Conservation (phyloP, 2,797 vertebrate genomes). For the Enoplosus armatus region DNA sequence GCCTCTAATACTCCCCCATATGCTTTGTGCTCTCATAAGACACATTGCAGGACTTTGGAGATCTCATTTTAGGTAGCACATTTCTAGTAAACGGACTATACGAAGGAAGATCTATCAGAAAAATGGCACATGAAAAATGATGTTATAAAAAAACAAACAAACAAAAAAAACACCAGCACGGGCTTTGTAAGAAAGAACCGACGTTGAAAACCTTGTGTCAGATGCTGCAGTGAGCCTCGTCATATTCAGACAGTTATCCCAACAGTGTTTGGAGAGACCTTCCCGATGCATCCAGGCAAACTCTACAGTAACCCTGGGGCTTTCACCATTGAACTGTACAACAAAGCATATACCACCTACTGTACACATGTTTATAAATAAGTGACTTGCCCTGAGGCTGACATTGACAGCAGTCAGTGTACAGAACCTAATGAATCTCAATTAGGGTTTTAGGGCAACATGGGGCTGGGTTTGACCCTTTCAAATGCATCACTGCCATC, state of each 20-base stretch:
- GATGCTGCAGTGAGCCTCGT: conserved; percentile 39
- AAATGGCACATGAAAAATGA: conserved; percentile 33
- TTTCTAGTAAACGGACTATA: conserved; percentile 38
- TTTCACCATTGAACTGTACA: conserved; percentile 48
- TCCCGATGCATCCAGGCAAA: conserved; percentile 43
- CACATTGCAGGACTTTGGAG: conserved; percentile 47
- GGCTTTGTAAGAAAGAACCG: conserved; percentile 31
- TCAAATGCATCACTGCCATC: conserved; percentile 25
- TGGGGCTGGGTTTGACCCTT: conserved; percentile 20
- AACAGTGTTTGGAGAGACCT: conserved; percentile 56
- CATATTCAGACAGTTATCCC: conserved; percentile 65
- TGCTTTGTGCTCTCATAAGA: conserved; percentile 57
- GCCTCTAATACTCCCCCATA: conserved; percentile 48
- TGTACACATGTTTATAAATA: conserved; percentile 58
- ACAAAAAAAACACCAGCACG: not conserved
- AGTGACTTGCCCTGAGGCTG: conserved; percentile 46
- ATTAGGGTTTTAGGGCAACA: conserved; percentile 45
- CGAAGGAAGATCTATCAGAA: conserved; percentile 46
- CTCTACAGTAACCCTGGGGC: conserved; percentile 57
- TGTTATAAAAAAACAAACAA: conserved; percentile 7
- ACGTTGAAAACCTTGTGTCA: conserved; percentile 34
- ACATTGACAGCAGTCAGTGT: conserved; percentile 46
- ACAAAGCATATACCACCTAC: conserved; percentile 57
- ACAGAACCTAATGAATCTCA: conserved; percentile 55
- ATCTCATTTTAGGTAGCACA: conserved; percentile 41